These are phyloP conservation scores for Physocephala rufipes DNA, from an alignment of 2,888 invertebrate species.

Conservation along the genomic window DNA sequence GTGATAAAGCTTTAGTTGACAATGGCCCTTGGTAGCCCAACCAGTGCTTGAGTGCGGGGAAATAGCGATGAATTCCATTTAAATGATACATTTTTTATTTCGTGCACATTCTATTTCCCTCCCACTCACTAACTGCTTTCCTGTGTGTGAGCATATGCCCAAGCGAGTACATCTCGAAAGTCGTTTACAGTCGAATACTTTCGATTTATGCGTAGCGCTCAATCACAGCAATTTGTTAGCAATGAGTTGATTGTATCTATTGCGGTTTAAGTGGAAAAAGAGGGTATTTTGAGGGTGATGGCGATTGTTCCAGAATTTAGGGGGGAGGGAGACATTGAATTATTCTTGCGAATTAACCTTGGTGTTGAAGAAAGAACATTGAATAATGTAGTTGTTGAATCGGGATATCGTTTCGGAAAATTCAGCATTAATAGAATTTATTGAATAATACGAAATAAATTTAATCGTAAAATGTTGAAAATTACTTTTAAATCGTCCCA, in stretches of 20 bases:
- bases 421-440: neutral
- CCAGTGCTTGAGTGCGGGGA: no score
- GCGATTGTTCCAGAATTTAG: no score
- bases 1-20: no score
- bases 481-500: no score
- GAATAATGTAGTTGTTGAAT: neutral
- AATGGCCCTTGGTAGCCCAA: no score
- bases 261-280: neutral
- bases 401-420: neutral
- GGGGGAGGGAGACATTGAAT: no score
- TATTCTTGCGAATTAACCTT: no score
- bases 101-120: no score
- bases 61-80: no score
- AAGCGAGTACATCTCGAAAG: neutral
- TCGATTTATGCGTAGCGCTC: slow-evolving; percentile 44
- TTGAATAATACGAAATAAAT: neutral
- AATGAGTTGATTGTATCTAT: slow-evolving; percentile 23
- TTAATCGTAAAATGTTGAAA: neutral
- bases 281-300: neutral
- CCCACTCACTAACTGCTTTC: no score
- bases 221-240: slow-evolving; percentile 29
- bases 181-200: slow-evolving; percentile 40
- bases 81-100: no score
- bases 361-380: no score
- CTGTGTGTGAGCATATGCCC: neutral